Evolutionary conservation across 2,888 invertebrate genomes (phyloP).

Genomic region (Eupithecia insigniata): DNA sequence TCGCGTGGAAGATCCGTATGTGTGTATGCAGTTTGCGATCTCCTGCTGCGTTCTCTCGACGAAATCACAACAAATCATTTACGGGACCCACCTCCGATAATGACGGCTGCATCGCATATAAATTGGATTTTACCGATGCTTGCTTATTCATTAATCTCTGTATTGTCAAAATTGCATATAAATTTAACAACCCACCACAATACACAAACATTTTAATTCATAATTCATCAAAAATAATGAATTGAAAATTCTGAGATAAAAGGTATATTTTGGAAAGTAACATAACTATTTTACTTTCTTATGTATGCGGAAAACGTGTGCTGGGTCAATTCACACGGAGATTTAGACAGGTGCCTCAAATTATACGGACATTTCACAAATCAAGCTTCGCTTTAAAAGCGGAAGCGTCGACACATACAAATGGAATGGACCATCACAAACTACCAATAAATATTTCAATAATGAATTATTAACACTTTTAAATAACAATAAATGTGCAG

Average conservation of each 20-base stretch:
- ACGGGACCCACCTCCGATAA: slow-evolving; percentile 80
- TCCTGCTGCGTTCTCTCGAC: slow-evolving; percentile 79
- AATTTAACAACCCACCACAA: slow-evolving; percentile 25
- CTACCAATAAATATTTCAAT: slow-evolving; percentile 32
- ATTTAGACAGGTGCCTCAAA: slow-evolving; percentile 41
- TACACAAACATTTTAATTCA: neutral
- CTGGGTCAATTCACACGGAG: slow-evolving; percentile 56
- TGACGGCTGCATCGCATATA: slow-evolving; percentile 78
- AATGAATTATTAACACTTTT: slow-evolving; percentile 35
- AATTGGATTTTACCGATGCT: slow-evolving; percentile 72
- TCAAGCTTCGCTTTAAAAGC: slow-evolving; percentile 28
- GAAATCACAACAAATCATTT: slow-evolving; percentile 83
- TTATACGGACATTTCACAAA: slow-evolving; percentile 36
- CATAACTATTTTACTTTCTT: slow-evolving; percentile 32
- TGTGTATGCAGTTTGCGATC: slow-evolving; percentile 78
- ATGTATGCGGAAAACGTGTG: slow-evolving; percentile 47
- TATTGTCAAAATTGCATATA: slow-evolving; percentile 41
- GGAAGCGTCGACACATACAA: slow-evolving; percentile 31
- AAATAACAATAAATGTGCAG: slow-evolving; percentile 31
- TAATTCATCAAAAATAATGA: neutral
- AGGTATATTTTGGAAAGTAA: slow-evolving; percentile 7
- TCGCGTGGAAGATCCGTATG: slow-evolving; percentile 54
- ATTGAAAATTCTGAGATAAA: neutral
- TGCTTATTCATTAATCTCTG: slow-evolving; percentile 63
- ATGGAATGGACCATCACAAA: slow-evolving; percentile 32